Conservation (phyloP, 2,797 vertebrate genomes). For the Dermochelys coriacea region DNA sequence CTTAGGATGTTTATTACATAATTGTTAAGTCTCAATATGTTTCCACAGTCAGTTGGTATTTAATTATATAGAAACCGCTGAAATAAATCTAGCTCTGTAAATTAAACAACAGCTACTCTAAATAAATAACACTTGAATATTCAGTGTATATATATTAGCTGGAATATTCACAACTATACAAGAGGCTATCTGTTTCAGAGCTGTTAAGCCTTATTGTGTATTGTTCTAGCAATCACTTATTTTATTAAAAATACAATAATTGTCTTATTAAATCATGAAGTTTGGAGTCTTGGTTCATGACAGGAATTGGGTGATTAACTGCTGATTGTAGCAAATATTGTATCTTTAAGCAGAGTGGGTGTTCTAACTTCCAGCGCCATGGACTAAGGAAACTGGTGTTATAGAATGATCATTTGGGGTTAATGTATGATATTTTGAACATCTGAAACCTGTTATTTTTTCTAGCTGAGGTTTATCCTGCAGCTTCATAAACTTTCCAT, state of each 20-base stretch:
- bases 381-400: slow-evolving; percentile 70
- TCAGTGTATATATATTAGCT: neutral
- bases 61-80: slow-evolving; percentile 49
- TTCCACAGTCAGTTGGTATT: slow-evolving; percentile 44
- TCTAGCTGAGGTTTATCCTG: slow-evolving; percentile 80
- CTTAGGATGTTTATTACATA: slow-evolving; percentile 53
- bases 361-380: slow-evolving; percentile 55
- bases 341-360: slow-evolving; percentile 63
- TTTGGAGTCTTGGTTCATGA: accelerated
- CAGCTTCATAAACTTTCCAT: slow-evolving; percentile 83
- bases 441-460: slow-evolving; percentile 84
- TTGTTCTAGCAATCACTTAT: neutral
- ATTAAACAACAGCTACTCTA: slow-evolving; percentile 50
- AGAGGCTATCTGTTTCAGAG: neutral
- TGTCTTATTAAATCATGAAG: neutral
- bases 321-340: neutral
- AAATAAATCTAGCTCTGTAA: slow-evolving; percentile 55
- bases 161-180: neutral
- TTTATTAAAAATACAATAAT: neutral
- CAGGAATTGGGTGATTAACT: neutral
- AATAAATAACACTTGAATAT: slow-evolving; percentile 43
- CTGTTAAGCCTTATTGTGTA: neutral
- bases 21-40: slow-evolving; percentile 43
- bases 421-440: slow-evolving; percentile 79
- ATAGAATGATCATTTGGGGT: slow-evolving; percentile 73